These are phyloP conservation scores for Caranx melampygus DNA, from an alignment of 2,113 vertebrate species.

Conservation along the genomic window DNA sequence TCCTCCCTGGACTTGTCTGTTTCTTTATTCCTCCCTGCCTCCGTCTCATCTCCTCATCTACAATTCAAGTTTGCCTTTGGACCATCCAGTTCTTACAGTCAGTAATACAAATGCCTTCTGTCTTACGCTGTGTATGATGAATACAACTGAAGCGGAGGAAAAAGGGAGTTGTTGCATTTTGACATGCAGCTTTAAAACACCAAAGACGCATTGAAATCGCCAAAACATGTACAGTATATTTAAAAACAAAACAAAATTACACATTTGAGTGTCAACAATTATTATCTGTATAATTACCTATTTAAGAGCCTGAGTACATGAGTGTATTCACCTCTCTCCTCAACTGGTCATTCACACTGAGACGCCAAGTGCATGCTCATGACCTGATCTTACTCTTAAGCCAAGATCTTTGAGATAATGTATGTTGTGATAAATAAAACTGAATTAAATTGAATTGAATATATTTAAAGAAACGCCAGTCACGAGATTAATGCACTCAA, in stretches of 20 bases:
- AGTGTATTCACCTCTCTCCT: neutral
- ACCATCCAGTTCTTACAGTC: conserved; percentile 36
- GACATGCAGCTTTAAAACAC: neutral
- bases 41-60: conserved; percentile 20
- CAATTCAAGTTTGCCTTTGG: conserved; percentile 41
- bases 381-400: too few relatives aligned
- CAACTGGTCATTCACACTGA: neutral
- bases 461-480: neutral
- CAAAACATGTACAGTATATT: neutral
- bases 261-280: neutral
- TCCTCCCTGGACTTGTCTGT: conserved; percentile 11
- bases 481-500: neutral
- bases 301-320: neutral
- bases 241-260: neutral
- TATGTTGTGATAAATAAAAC: neutral
- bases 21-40: conserved; percentile 17
- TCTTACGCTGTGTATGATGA: conserved; percentile 1
- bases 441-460: neutral
- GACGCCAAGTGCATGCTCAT: too few relatives aligned
- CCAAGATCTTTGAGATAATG: too few relatives aligned
- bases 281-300: neutral
- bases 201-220: neutral
- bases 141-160: neutral
- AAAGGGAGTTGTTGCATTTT: neutral
- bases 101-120: conserved; percentile 26